Conservation (phyloP, 2,797 vertebrate species). For the Paguma larvata region DNA sequence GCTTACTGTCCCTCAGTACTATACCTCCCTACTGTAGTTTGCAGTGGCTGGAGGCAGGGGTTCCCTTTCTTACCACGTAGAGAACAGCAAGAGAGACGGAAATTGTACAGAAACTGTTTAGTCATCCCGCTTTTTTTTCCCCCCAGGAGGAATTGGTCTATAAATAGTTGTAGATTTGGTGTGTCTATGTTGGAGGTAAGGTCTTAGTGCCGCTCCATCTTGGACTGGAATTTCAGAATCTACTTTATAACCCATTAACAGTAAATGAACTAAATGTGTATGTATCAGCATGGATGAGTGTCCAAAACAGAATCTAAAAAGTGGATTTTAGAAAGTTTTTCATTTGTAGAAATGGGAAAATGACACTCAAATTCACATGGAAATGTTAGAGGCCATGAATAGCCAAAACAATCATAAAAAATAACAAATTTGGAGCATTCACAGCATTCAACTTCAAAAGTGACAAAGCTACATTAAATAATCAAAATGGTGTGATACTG, state of each 20-base stretch:
- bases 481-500: background rate
- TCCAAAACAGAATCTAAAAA: slow-evolving; percentile 16
- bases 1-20: background rate
- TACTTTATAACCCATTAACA: background rate
- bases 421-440: background rate
- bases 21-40: background rate
- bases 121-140: too few relatives aligned
- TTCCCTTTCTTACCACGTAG: background rate
- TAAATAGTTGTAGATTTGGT: background rate
- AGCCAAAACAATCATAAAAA: background rate
- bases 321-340: background rate
- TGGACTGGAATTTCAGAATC: background rate
- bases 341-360: slow-evolving; percentile 9
- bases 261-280: background rate
- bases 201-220: background rate
- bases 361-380: background rate
- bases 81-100: background rate
- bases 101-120: background rate
- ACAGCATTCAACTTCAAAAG: background rate
- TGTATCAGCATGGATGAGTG: background rate
- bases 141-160: background rate
- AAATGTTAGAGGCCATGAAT: background rate
- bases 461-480: background rate
- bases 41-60: background rate
- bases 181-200: background rate